Conservation (phyloP, 2,797 vertebrate species). For the Fratercula arctica region DNA sequence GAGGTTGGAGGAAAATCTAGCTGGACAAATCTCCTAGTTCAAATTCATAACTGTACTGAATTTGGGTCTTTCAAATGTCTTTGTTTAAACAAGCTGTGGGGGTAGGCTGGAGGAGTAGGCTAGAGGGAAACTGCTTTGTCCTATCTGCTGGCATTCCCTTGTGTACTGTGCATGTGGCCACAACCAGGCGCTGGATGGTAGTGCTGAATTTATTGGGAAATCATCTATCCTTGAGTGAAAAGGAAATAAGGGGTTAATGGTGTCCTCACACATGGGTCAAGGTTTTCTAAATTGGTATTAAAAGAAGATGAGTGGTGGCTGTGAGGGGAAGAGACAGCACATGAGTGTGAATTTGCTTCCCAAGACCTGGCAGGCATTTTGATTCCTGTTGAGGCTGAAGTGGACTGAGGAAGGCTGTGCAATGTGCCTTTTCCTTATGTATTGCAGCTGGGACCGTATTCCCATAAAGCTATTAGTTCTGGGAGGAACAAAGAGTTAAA, state of each 20-base stretch:
- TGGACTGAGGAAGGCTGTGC: not conserved
- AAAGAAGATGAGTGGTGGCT: not conserved
- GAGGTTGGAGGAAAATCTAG: not conserved
- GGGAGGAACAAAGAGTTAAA: not conserved
- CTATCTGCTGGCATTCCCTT: not conserved
- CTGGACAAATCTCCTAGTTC: not conserved
- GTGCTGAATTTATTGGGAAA: not conserved
- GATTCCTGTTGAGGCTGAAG: not conserved
- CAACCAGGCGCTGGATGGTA: not conserved
- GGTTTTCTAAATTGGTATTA: not conserved
- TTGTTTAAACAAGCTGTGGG: not conserved
- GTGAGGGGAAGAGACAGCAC: not conserved
- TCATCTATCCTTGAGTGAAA: rapidly evolving
- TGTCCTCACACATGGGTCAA: not conserved
- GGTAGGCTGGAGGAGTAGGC: not conserved
- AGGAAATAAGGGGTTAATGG: not conserved
- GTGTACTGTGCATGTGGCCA: rapidly evolving
- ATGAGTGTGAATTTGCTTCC: not conserved
- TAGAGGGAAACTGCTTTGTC: not conserved
- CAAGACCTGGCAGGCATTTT: not conserved
- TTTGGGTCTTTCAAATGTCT: not conserved
- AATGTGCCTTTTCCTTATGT: not conserved
- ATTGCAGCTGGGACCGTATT: not conserved
- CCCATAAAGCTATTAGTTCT: not conserved
- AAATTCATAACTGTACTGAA: not conserved